phyloP scores from a whole-genome alignment of 2,113 vertebrate genomes.

The Haliaeetus leucogaster region DNA sequence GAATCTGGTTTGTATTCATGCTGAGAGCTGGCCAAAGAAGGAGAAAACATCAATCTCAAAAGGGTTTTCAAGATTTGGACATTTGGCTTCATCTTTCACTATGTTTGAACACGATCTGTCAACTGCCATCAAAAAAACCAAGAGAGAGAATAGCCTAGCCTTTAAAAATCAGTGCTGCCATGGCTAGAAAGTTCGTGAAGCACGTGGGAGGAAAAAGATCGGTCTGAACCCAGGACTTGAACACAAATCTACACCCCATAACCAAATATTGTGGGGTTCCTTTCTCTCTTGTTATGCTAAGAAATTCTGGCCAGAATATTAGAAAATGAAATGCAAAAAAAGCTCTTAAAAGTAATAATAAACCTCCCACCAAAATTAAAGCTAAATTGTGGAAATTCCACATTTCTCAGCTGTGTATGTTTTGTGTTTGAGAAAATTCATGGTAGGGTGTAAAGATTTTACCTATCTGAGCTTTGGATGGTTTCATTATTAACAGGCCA shows the following conservation, averaged over 20 bases:
- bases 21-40: constrained; percentile 4
- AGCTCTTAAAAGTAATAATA: background rate
- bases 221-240: background rate
- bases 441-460: background rate
- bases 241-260: background rate
- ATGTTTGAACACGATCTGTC: background rate
- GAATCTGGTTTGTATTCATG: background rate
- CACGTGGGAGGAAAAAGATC: background rate
- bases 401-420: background rate
- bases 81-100: background rate
- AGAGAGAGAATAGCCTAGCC: background rate
- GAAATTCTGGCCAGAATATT: background rate
- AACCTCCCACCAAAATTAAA: background rate
- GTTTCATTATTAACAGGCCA: background rate
- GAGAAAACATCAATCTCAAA: background rate
- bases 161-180: background rate
- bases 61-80: background rate
- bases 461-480: background rate
- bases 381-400: background rate
- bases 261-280: background rate
- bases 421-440: background rate
- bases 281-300: background rate
- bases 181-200: background rate
- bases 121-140: background rate
- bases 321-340: background rate